These are phyloP conservation scores for Anthonomus grandis DNA, from an alignment of 1,140 invertebrate species.

Conservation along the genomic window DNA sequence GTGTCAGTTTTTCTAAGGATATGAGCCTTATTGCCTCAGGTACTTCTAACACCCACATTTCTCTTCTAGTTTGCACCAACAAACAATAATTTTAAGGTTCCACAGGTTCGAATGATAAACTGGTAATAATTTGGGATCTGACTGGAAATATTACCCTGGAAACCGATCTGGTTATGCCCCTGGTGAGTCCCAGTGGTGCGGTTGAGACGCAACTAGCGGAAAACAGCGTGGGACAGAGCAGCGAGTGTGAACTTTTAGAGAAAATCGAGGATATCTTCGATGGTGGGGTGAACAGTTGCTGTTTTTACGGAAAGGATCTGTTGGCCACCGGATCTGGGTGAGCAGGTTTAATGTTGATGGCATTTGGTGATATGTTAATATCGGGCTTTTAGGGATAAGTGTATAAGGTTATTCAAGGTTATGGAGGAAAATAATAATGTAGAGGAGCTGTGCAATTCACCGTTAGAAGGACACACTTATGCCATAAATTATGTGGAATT, in stretches of 20 bases:
- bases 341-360: too few species aligned
- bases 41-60: slow-evolving; percentile 28
- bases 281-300: slow-evolving; percentile 58
- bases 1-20: slow-evolving; percentile 66
- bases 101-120: slow-evolving; percentile 70
- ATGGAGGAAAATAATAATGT: slow-evolving; percentile 45
- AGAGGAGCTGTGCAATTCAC: slow-evolving; percentile 52
- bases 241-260: slow-evolving; percentile 51
- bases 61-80: not conserved
- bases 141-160: slow-evolving; percentile 51
- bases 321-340: slow-evolving; percentile 59
- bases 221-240: slow-evolving; percentile 47
- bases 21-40: slow-evolving; percentile 62
- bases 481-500: slow-evolving; percentile 64
- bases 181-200: slow-evolving; percentile 16
- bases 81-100: slow-evolving; percentile 39
- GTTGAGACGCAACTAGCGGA: slow-evolving; percentile 50
- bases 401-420: slow-evolving; percentile 53
- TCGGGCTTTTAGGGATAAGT: slow-evolving; percentile 54
- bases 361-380: too few species aligned
- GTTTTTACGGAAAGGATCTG: slow-evolving; percentile 52
- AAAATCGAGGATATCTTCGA: slow-evolving; percentile 53
- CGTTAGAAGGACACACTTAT: slow-evolving; percentile 59
- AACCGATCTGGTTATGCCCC: slow-evolving; percentile 48
- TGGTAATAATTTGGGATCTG: slow-evolving; percentile 64